Percentiles rank a stretch among this genome's conserved stretches.
phyloP scores from a whole-genome alignment of 2,113 vertebrate genomes.

The Odocoileus hemionus region DNA sequence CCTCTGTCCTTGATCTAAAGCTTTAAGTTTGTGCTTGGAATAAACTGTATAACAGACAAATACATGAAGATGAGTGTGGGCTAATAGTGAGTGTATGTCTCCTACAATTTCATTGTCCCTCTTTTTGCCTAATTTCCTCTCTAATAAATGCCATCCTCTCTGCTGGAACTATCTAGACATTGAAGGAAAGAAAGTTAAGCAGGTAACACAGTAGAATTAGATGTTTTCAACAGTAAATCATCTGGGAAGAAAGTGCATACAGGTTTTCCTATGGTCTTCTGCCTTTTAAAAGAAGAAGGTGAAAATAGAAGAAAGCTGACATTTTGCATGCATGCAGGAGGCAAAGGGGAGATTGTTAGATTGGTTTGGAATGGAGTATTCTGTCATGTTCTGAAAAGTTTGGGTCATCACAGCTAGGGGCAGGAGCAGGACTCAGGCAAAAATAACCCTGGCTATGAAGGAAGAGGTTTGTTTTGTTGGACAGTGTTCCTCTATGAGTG shows the following conservation, averaged over 20 bases:
- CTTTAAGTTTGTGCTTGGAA: neutral
- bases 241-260: neutral
- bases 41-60: neutral
- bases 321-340: neutral
- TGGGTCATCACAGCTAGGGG: neutral
- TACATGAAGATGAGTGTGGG: neutral
- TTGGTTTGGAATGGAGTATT: neutral
- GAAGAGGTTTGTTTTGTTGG: neutral
- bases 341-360: neutral
- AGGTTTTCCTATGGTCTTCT: neutral
- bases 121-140: neutral
- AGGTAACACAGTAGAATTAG: neutral
- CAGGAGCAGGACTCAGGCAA: neutral
- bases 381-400: constrained; percentile 10
- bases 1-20: neutral
- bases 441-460: neutral
- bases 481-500: neutral
- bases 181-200: neutral
- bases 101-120: neutral
- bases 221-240: neutral
- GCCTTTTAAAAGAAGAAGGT: constrained; percentile 8
- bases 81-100: neutral
- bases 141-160: neutral
- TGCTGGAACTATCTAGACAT: neutral
- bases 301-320: neutral